Evolutionary conservation across 2,797 vertebrate species (phyloP), one percentile per base, ranked within the genome.

Genomic region (Amphiprion clarkii): DNA sequence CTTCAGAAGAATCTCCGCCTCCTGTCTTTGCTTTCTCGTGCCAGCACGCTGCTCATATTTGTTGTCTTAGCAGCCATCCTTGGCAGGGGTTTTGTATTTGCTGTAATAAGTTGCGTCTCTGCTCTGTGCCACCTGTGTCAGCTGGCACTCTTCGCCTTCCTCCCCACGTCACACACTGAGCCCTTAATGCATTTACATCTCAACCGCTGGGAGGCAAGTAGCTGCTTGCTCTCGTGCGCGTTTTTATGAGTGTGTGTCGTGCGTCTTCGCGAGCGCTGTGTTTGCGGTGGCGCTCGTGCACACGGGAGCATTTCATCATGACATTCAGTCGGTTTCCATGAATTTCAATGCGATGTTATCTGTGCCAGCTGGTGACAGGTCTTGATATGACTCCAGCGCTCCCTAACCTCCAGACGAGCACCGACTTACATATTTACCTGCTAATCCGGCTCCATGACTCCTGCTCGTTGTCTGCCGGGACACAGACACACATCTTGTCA

Each of bases 61-160:
- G 87, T 82, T 77, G 86, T 87, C 78, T 84, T 81, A 86, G 85
- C 87, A 90, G 83, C 73, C 80, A 48, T 87, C 78, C 93, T 85
- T 87, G 46, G 88, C 58, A 53, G 84, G 82, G 79, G 57, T 84
- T 84, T 85, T 78, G 73, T 88, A 85, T 88, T 87, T 84, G 79
- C 86, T 89, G 80, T 90, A 92, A 91, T 87, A 88, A 85, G 78
- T 88, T 79, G 66, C 87, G 87, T 92, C 82, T 87, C 69, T 85
- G 84, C 76, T 81, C 78, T 55, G 87, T 82, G 88, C 92, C 90
- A 92, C 88, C 88, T 89, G 83, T 87, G 89, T 91, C 87, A 87
- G 82, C 78, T 85, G 87, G 87, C 87, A 81, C 81, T 79, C 68
- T 65, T 79, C 77, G 81, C 71, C 72, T 66, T 79, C 79, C 71